These are phyloP conservation scores for Rhinolophus ferrumequinum DNA, from an alignment of 2,113 vertebrate genomes.

Conservation along the genomic window DNA sequence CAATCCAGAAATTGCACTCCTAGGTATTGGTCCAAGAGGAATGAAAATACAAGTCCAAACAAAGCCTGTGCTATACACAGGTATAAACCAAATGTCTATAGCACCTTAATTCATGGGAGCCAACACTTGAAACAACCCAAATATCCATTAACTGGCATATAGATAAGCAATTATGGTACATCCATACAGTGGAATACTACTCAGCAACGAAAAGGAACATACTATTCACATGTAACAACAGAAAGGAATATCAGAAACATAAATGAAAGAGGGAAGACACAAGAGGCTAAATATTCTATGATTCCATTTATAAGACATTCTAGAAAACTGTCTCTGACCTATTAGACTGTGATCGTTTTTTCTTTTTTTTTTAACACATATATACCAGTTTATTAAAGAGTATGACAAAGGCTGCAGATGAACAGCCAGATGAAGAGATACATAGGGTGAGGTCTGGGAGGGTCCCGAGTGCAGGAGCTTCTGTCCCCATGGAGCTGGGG, in stretches of 20 bases:
- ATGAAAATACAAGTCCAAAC: slow-evolving; percentile 34
- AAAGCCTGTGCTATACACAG: background rate
- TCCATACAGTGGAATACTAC: background rate
- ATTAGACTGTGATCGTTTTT: background rate
- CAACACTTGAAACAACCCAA: slow-evolving; percentile 2
- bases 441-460: too few species aligned
- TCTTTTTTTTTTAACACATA: too few species aligned
- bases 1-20: background rate
- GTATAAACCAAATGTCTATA: background rate
- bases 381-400: too few species aligned
- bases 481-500: too few species aligned
- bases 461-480: too few species aligned
- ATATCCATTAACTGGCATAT: background rate
- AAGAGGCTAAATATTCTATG: background rate
- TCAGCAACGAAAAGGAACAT: background rate
- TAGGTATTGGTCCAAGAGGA: background rate
- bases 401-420: too few species aligned
- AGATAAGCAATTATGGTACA: background rate
- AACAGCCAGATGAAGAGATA: too few species aligned
- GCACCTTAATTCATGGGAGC: background rate
- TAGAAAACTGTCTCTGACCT: background rate
- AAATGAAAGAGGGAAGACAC: background rate
- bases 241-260: background rate
- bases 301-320: background rate
- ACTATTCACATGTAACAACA: background rate